A percentile compares a stretch with the other conserved stretches of the same genome.
phyloP scores from a whole-genome alignment of 2,888 invertebrate species.

The Callimorpha dominula region DNA sequence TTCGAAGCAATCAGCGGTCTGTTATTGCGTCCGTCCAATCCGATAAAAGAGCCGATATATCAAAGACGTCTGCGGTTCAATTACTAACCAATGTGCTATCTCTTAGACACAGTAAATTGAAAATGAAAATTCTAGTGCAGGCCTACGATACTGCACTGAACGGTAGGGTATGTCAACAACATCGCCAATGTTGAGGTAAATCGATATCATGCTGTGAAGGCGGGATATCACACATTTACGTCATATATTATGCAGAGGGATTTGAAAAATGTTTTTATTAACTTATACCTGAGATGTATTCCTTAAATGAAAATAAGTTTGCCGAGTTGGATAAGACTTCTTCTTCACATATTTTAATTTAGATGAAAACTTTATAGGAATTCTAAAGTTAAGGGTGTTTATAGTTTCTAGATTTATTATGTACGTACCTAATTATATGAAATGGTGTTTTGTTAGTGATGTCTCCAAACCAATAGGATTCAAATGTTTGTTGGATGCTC shows the following conservation, averaged over 20 bases:
- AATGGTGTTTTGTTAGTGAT: too few species aligned
- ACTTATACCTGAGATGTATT: too few species aligned
- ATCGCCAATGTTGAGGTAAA: constrained; percentile 53
- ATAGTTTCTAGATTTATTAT: too few species aligned
- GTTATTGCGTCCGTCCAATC: constrained; percentile 85
- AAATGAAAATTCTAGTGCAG: constrained; percentile 75
- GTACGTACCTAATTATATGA: too few species aligned
- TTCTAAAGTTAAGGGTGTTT: too few species aligned
- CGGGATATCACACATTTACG: not conserved
- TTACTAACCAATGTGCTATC: constrained; percentile 83
- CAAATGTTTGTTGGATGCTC: too few species aligned
- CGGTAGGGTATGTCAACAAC: constrained; percentile 65
- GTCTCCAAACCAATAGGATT: too few species aligned
- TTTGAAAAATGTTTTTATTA: not conserved
- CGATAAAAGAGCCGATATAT: constrained; percentile 86
- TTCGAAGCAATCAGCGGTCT: constrained; percentile 86
- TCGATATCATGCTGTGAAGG: constrained; percentile 42
- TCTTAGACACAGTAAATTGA: constrained; percentile 77
- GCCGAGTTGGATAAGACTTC: too few species aligned
- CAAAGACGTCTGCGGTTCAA: constrained; percentile 85
- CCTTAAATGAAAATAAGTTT: too few species aligned
- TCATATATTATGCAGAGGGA: not conserved
- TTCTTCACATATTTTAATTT: too few species aligned
- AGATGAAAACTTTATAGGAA: too few species aligned
- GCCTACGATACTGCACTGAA: constrained; percentile 60